These are phyloP conservation scores for Orchesella cincta DNA, from an alignment of 1,140 invertebrate species.

Conservation along the genomic window DNA sequence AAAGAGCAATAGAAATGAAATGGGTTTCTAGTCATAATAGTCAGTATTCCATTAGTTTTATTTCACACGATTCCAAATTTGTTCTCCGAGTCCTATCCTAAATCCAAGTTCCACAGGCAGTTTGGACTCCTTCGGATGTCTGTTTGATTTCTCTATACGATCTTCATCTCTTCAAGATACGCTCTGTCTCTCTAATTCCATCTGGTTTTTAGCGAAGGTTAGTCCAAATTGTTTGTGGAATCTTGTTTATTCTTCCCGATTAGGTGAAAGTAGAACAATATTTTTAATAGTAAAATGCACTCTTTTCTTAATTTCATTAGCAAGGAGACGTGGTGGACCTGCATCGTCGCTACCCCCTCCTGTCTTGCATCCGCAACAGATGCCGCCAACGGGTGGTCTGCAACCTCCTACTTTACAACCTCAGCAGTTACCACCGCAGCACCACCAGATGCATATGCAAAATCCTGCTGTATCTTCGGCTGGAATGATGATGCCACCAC, in stretches of 20 bases:
- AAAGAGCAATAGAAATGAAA: background rate
- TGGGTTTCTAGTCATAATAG: background rate
- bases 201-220: constrained; percentile 46
- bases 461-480: constrained; percentile 56
- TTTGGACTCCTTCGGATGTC: constrained; percentile 50
- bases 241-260: constrained; percentile 1
- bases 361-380: constrained; percentile 49
- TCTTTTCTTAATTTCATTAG: constrained; percentile 25
- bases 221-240: constrained; percentile 51
- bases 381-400: constrained; percentile 14
- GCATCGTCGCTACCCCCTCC: constrained; percentile 46
- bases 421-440: constrained; percentile 53
- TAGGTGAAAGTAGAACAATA: background rate
- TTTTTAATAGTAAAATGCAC: background rate
- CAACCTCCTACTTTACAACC: constrained; percentile 52
- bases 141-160: background rate
- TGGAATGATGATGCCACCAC: constrained; percentile 48
- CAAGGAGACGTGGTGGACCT: constrained; percentile 35
- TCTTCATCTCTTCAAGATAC: constrained; percentile 15
- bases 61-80: background rate
- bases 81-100: constrained; percentile 9
- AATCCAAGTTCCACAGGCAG: constrained; percentile 45
- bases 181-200: constrained; percentile 30
- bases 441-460: constrained; percentile 53
- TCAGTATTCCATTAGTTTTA: background rate